phyloP scores from a whole-genome alignment of 2,888 invertebrate genomes.

The Cephus runcator region DNA sequence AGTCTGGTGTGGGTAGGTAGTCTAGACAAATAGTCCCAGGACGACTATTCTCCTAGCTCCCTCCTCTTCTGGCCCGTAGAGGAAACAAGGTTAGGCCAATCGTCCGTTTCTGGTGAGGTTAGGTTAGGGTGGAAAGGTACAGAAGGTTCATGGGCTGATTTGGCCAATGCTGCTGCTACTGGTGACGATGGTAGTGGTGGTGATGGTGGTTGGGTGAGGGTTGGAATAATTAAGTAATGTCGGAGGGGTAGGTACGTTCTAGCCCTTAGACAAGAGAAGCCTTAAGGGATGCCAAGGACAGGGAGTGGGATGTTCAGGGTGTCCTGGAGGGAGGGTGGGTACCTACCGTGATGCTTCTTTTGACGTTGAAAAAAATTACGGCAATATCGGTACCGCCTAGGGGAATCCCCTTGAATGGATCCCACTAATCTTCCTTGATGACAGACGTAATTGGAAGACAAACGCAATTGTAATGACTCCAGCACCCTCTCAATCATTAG shows the following conservation, averaged over 20 bases:
- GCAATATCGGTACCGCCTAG: conserved; percentile 30
- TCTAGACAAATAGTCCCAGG: conserved; percentile 45
- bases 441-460: conserved; percentile 43
- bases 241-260: conserved; percentile 32
- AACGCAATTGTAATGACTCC: conserved; percentile 28
- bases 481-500: not conserved
- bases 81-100: conserved; percentile 56
- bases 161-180: not conserved
- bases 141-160: conserved; percentile 7
- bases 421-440: conserved; percentile 40
- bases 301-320: not conserved
- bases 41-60: conserved; percentile 43
- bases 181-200: not conserved
- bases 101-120: conserved; percentile 29
- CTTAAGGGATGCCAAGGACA: not conserved
- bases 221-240: conserved; percentile 58
- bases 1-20: conserved; percentile 17
- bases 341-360: conserved; percentile 9
- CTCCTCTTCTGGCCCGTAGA: conserved; percentile 19
- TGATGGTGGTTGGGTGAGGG: not conserved
- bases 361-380: conserved; percentile 33
- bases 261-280: not conserved
- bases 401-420: conserved; percentile 9
- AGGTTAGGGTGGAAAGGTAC: conserved; percentile 6
- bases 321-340: conserved; percentile 2